These are phyloP conservation scores for Pipra filicauda DNA, from an alignment of 2,113 vertebrate species.

Conservation along the genomic window DNA sequence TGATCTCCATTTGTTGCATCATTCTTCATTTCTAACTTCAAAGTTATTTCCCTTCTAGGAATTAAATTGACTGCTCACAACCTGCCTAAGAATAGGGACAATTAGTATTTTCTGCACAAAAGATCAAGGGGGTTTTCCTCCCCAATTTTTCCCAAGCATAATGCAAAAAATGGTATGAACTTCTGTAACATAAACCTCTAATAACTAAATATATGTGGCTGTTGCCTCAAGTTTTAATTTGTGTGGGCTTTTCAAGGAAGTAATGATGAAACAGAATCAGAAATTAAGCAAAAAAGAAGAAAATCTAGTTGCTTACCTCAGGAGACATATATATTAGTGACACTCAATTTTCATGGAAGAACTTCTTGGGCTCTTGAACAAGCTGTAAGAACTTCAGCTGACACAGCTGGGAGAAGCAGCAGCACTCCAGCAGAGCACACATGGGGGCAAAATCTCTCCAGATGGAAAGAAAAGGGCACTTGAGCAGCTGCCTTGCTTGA, in stretches of 20 bases:
- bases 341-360: neutral
- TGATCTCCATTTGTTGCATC: constrained; percentile 42
- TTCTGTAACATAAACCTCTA: neutral
- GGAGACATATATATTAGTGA: neutral
- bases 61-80: neutral
- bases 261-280: neutral
- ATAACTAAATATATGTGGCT: neutral
- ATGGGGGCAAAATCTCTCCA: neutral
- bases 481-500: neutral
- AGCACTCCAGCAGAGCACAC: neutral
- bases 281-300: neutral
- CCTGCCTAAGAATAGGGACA: neutral
- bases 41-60: constrained; percentile 39
- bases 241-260: neutral
- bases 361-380: neutral
- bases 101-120: neutral
- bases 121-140: neutral
- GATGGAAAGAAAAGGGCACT: too few species aligned
- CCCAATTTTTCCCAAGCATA: neutral
- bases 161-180: neutral
- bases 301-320: neutral
- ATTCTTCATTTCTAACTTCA: neutral
- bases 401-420: fast-evolving
- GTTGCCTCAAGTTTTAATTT: neutral
- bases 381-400: neutral